Evolutionary conservation across 64 coral and sea anemone species (phyloP), one percentile per base, ranked within the genome.

Genomic region (Pocillopora verrucosa): DNA sequence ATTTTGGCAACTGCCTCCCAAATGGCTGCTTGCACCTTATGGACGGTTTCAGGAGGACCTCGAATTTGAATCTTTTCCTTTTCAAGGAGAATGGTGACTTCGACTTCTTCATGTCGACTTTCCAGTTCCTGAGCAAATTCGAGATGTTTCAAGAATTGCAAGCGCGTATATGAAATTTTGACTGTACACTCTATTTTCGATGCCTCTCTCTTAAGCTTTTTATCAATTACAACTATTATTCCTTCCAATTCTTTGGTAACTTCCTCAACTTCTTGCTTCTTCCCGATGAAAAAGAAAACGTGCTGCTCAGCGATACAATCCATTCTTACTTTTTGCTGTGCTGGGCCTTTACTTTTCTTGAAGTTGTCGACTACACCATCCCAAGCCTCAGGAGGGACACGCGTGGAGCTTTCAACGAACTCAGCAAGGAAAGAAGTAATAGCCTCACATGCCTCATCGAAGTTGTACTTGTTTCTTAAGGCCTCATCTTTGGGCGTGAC

Each of bases 111-210:
- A 26, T 65, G 20, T 38, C 64, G 13, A 11, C 16, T 17, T 82
- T 65, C 60, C 4, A 82, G 80, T 82, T 82, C 60, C 61, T 82
- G 64, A 22, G 36, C 60, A 38, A 82, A 62, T 13, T 82, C 80
- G 36, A 82, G 35, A 20, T 82, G 34, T 17, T 16, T 34, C 34
- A 82, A 19, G 9, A 82, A 82, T 59, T 82, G 61, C 14, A 65
- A 0, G 0, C 9, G 30, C 13, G 15, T 65, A 20, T 5, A 9
- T 20, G 60, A 30, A 20, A 82, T 82, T 19, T 17, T 6, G 14
- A 82, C 24, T 65, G 15, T 11, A 2, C 16, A 22, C 4, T 60
- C 37, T 65, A 7, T 35, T 82, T 82, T 65, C 12, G 60, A 65
- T 16, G 59, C 77, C 34, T 82, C 77, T 10, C 67, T 17, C 13